Conservation (phyloP, 2,797 vertebrate species). For the Sebastes umbrosus region DNA sequence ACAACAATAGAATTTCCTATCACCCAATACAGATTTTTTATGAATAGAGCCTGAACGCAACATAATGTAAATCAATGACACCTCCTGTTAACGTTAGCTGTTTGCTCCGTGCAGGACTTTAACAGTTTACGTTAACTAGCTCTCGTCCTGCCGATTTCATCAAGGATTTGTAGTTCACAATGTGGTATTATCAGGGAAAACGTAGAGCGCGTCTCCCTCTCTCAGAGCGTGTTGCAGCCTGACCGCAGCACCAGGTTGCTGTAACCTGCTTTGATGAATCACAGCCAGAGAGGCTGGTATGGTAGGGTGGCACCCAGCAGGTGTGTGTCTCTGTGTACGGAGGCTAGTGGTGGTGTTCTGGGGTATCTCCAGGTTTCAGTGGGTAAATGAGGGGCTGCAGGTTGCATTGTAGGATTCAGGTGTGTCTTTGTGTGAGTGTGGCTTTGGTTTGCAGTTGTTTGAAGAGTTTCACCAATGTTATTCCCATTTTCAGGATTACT, state of each 20-base stretch:
- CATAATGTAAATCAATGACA: too few relatives aligned
- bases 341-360: background rate
- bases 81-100: too few relatives aligned
- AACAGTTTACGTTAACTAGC: too few relatives aligned
- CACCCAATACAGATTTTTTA: too few relatives aligned
- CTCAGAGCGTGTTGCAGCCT: background rate
- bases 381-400: background rate
- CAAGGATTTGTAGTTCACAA: too few relatives aligned
- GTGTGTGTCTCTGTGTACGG: constrained; percentile 59
- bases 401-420: background rate
- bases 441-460: background rate
- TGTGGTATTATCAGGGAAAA: too few relatives aligned
- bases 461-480: background rate
- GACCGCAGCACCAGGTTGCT: constrained; percentile 42
- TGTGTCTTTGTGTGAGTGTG: background rate
- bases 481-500: background rate
- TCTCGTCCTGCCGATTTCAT: too few relatives aligned
- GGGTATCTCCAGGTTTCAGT: background rate
- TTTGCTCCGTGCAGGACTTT: too few relatives aligned
- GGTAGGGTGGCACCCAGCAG: constrained; percentile 55
- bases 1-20: too few relatives aligned
- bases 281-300: constrained; percentile 25
- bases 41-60: too few relatives aligned
- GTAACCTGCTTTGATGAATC: constrained; percentile 86
- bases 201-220: too few relatives aligned